Base-by-base conservation (phyloP, 2,888 invertebrate species). In the Chaetogeoica ovagalla region DNA sequence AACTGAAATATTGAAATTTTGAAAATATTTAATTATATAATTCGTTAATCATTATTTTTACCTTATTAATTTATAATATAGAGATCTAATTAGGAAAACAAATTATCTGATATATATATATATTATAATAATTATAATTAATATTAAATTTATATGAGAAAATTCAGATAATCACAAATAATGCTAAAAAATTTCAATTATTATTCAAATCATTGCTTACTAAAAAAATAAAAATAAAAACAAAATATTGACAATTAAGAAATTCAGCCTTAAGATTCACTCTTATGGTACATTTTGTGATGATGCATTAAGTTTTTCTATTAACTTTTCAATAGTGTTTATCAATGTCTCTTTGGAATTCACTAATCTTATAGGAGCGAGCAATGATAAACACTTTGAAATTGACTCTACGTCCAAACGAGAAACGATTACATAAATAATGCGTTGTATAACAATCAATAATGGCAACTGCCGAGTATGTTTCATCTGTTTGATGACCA, bases 21-120 rank as follows among this genome's bases (percentile, higher is more conserved):
- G 55, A 55, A 55, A 2, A 69, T 57, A n/a, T 55, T 57, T n/a
- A n/a, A 57, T 70, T 9, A 6, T 15, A 23, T 43, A 60, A 71
- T 23, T 68, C 43, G 11, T 30, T n/a, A 43, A 72, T 11, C 1
- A 7, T 59, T 71, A 71, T 60, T 71, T 39, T 39, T 39, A 72
- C 43, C 23, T 72, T 62, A 62, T 72, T n/a, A 72, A 23, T 43
- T 21, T 68, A 72, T 23, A 23, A 13, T 68, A 68, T 17, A 48
- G 72, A 72, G 72, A 72, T 72, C 72, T 72, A 72, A 62, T 72
- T 72, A 72, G 60, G 72, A 72, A 72, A 72, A 68, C 48, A 48
- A 23, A 52, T 68, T 68, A 68, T 48, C 21, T 17, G 17, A 9
- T 68, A 39, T 39, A 30, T 9, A 43, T 43, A 39, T 6, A 6